Evolutionary conservation across 2,113 vertebrate species (phyloP).

Genomic region (Oceanodroma tethys): DNA sequence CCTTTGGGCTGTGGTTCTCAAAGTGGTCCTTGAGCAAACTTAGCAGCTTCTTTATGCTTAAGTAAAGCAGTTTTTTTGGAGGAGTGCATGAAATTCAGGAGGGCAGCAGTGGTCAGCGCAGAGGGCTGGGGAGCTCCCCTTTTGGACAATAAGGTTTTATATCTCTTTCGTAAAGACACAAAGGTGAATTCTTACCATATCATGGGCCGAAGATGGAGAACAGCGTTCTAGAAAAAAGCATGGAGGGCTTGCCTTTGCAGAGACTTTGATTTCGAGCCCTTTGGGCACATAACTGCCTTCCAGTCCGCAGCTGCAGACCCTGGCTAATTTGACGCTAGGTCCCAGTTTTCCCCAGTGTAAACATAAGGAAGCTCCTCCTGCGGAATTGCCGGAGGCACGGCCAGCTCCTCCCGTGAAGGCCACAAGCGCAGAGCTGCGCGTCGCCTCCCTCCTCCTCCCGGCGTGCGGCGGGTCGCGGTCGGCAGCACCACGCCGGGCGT

Average conservation of each 20-base stretch:
- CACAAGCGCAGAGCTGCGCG: neutral
- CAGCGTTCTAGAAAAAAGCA: neutral
- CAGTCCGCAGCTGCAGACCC: neutral
- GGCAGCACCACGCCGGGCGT: neutral
- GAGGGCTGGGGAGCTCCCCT: neutral
- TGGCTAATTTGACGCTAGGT: neutral
- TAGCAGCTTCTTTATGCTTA: neutral
- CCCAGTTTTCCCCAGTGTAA: neutral
- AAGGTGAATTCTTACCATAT: neutral
- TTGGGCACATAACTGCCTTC: neutral
- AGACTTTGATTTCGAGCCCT: neutral
- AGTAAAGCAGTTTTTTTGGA: neutral
- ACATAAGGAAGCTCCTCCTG: neutral
- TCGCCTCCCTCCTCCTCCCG: neutral
- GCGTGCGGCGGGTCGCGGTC: accelerated
- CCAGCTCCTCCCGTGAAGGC: neutral
- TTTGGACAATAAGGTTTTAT: neutral
- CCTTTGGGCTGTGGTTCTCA: accelerated
- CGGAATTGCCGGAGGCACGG: accelerated
- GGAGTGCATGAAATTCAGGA: accelerated
- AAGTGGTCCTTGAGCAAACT: neutral
- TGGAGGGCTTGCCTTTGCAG: neutral
- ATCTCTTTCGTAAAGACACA: too few relatives aligned
- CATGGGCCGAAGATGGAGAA: neutral
- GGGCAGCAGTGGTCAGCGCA: too few relatives aligned